These are phyloP conservation scores for Sapajus apella DNA, from an alignment of 2,113 vertebrate species.

Conservation along the genomic window DNA sequence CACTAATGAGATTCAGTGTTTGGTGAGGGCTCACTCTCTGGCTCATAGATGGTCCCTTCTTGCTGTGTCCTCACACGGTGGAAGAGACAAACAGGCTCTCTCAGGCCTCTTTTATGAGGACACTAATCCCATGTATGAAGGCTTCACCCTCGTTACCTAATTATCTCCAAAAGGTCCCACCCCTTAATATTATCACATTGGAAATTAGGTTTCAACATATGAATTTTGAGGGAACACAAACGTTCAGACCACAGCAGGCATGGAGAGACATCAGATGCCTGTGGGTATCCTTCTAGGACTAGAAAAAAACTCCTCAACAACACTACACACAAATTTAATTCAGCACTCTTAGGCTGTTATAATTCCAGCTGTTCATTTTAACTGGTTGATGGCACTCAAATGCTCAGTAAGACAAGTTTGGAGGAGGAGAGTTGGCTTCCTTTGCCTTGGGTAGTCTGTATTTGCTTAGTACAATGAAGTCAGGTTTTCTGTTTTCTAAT, in stretches of 20 bases:
- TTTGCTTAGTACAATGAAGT: neutral
- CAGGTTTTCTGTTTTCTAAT: neutral
- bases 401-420: neutral
- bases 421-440: neutral
- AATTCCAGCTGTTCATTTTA: neutral
- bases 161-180: neutral
- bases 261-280: neutral
- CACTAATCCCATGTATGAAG: neutral
- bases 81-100: neutral
- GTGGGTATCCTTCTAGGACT: neutral
- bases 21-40: neutral
- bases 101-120: neutral
- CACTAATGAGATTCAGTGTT: neutral
- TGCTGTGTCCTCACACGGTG: neutral
- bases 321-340: neutral
- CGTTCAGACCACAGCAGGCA: neutral
- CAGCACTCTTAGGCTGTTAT: neutral
- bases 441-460: neutral
- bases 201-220: neutral
- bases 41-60: neutral
- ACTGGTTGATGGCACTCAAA: neutral
- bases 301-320: neutral
- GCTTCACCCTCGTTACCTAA: neutral
- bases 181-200: neutral
- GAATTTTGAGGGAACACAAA: neutral